Evolutionary conservation across 2,113 vertebrate genomes (phyloP).

Genomic region (Pterocles gutturalis): DNA sequence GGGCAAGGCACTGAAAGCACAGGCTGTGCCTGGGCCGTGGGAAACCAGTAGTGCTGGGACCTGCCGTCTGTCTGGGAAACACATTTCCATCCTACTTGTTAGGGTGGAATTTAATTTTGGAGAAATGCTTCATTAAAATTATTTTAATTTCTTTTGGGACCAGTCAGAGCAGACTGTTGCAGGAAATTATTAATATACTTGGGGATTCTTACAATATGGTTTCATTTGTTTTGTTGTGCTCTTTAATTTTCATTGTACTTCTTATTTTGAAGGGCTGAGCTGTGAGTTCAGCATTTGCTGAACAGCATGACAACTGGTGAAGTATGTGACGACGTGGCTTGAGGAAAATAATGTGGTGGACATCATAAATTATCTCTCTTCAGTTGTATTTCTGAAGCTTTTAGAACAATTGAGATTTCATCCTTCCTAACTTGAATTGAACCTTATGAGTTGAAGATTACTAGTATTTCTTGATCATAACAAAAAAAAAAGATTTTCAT

Average conservation of each 20-base stretch:
- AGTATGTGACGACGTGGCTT: neutral
- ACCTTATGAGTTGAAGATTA: slow-evolving; percentile 49
- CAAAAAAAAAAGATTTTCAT: neutral
- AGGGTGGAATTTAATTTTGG: neutral
- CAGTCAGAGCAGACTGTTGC: neutral
- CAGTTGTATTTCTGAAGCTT: neutral
- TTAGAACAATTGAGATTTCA: neutral
- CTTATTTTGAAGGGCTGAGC: slow-evolving; percentile 31
- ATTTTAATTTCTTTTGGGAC: neutral
- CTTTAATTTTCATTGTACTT: neutral
- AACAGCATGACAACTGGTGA: neutral
- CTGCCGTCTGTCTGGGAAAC: neutral
- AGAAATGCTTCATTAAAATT: neutral
- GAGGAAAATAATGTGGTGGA: neutral
- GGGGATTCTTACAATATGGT: neutral
- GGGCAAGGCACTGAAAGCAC: neutral
- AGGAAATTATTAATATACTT: neutral
- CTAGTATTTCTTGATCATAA: slow-evolving; percentile 31
- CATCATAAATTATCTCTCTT: neutral
- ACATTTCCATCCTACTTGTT: neutral
- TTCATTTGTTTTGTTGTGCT: slow-evolving; percentile 30
- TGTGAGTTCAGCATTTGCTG: neutral
- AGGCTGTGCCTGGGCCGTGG: fast-evolving
- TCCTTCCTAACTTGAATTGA: slow-evolving; percentile 33
- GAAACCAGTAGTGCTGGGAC: neutral